phyloP scores from a whole-genome alignment of 2,888 invertebrate species.

The Tetheella fluctuosa region DNA sequence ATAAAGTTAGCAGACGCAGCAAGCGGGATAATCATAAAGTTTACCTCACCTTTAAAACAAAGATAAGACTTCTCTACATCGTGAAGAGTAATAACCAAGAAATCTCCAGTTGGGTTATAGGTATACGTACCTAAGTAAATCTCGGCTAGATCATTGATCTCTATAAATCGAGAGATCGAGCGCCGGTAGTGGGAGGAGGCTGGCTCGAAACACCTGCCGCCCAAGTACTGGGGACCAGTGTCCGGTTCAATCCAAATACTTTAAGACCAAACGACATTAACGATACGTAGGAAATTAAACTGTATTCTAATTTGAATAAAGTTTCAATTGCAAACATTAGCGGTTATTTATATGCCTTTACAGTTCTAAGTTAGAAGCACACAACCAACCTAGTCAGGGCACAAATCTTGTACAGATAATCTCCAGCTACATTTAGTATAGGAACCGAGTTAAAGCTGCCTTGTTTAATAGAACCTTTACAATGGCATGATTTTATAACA shows the following conservation, averaged over 20 bases:
- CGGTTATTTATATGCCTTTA: constrained; percentile 26
- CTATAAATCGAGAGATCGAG: constrained; percentile 63
- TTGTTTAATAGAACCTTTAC: constrained; percentile 60
- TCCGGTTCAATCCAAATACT: constrained; percentile 33
- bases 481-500: constrained; percentile 57
- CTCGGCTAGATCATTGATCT: constrained; percentile 81
- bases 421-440: constrained; percentile 73
- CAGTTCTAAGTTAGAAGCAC: constrained; percentile 18
- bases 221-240: constrained; percentile 79
- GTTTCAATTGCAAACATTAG: constrained; percentile 33
- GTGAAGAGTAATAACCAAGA: background rate
- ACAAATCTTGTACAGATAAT: constrained; percentile 79
- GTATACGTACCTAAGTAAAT: constrained; percentile 70
- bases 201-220: constrained; percentile 80
- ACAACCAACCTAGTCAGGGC: constrained; percentile 73
- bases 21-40: too few species aligned
- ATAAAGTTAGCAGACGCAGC: too few species aligned
- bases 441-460: constrained; percentile 59
- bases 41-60: background rate
- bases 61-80: background rate
- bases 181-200: constrained; percentile 81
- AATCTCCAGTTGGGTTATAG: constrained; percentile 43
- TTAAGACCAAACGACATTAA: constrained; percentile 39
- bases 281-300: constrained; percentile 43
- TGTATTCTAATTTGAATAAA: constrained; percentile 46